phyloP scores from a whole-genome alignment of 2,113 vertebrate genomes.

The Clinocottus analis region DNA sequence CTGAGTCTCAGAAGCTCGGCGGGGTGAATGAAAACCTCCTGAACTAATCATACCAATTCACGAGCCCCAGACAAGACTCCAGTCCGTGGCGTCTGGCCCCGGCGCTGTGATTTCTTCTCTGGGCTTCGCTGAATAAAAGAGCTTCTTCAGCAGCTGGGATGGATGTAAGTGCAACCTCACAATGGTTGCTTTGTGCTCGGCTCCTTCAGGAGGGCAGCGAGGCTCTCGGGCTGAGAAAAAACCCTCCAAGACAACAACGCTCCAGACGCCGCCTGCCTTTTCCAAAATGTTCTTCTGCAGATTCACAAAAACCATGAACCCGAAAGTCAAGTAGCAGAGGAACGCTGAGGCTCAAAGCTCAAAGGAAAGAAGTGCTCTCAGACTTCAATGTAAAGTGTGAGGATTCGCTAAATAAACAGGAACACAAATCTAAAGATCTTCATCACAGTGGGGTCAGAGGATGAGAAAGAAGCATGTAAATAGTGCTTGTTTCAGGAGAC shows the following conservation, averaged over 20 bases:
- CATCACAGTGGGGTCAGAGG: background rate
- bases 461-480: slow-evolving; percentile 35
- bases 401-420: slow-evolving; percentile 4
- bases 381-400: background rate
- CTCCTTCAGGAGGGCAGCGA: slow-evolving; percentile 69
- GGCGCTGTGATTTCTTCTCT: slow-evolving; percentile 71
- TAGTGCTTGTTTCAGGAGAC: slow-evolving; percentile 15
- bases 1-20: slow-evolving; percentile 38
- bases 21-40: slow-evolving; percentile 63
- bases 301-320: slow-evolving; percentile 30
- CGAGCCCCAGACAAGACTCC: slow-evolving; percentile 72
- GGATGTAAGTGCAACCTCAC: slow-evolving; percentile 74
- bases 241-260: slow-evolving; percentile 55
- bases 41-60: slow-evolving; percentile 72
- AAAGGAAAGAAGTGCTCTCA: background rate
- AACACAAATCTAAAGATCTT: background rate
- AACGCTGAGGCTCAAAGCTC: too few relatives aligned
- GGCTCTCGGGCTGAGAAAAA: slow-evolving; percentile 55
- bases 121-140: slow-evolving; percentile 67
- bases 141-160: slow-evolving; percentile 71
- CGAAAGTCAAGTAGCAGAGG: slow-evolving; percentile 7
- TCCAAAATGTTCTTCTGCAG: slow-evolving; percentile 15
- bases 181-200: slow-evolving; percentile 81
- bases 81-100: slow-evolving; percentile 81
- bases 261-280: slow-evolving; percentile 62